phyloP scores from a whole-genome alignment of 2,113 vertebrate species.

The Lepidiolamprologus cunningtoni region DNA sequence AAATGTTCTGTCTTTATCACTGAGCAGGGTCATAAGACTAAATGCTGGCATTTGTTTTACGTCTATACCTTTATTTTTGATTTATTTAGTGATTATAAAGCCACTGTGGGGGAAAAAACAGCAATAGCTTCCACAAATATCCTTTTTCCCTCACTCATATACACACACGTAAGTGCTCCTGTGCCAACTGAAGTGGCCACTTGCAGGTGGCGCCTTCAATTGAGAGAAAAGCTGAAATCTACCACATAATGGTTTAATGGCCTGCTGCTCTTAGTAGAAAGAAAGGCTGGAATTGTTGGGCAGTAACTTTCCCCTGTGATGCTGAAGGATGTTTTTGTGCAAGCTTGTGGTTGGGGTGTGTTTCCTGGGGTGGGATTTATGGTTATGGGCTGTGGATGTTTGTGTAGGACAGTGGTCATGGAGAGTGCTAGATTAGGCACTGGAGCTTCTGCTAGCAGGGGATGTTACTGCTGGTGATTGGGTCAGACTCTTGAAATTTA shows the following conservation, averaged over 20 bases:
- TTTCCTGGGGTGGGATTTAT: slow-evolving; percentile 61
- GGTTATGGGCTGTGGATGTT: slow-evolving; percentile 48
- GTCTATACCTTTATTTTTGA: background rate
- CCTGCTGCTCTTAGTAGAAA: slow-evolving; percentile 34
- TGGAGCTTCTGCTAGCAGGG: background rate
- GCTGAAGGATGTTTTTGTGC: slow-evolving; percentile 62
- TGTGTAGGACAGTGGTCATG: slow-evolving; percentile 58
- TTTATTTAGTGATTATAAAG: background rate
- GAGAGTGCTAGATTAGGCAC: slow-evolving; percentile 26
- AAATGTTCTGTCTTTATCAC: background rate
- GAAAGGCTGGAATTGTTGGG: slow-evolving; percentile 63
- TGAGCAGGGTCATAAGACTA: background rate
- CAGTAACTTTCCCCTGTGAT: slow-evolving; percentile 59
- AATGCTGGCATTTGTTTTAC: background rate
- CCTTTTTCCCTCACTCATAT: background rate
- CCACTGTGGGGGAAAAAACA: background rate
- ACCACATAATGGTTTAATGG: slow-evolving; percentile 60
- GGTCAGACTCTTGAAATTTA: slow-evolving; percentile 29
- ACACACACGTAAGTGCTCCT: slow-evolving; percentile 2
- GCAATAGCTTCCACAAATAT: background rate
- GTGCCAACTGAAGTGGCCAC: slow-evolving; percentile 43
- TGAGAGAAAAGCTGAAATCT: slow-evolving; percentile 6
- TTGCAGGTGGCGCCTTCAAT: slow-evolving; percentile 47
- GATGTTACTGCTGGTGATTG: background rate
- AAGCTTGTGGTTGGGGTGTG: slow-evolving; percentile 42